Conservation (phyloP, 2,797 vertebrate species). For the Muraenolepis orangiensis region DNA sequence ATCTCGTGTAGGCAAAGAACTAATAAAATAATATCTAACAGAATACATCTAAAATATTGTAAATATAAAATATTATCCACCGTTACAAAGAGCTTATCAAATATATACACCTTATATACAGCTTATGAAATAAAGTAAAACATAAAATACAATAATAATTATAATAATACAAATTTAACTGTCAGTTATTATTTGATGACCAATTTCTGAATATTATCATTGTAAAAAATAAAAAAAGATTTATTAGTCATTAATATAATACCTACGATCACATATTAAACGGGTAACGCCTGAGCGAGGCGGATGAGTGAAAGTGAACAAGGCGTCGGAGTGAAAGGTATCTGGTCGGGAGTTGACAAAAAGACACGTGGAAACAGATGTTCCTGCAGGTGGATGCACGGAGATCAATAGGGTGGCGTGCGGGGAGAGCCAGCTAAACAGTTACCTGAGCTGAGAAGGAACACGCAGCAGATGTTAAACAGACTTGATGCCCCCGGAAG, state of each 20-base stretch:
- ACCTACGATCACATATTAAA: conserved; percentile 16
- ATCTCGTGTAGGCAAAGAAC: not conserved
- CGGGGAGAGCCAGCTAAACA: conserved; percentile 68
- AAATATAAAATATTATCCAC: not conserved
- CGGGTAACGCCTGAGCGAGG: conserved; percentile 30
- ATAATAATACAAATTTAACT: too few relatives aligned
- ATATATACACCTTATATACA: not conserved
- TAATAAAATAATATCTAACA: not conserved
- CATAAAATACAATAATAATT: not conserved
- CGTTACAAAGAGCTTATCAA: not conserved
- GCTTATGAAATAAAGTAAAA: not conserved
- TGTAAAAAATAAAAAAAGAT: not conserved
- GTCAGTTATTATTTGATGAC: not conserved
- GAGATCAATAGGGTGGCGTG: conserved; percentile 79
- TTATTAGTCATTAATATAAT: not conserved
- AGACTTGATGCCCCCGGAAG: conserved; percentile 79
- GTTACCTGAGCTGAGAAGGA: conserved; percentile 80
- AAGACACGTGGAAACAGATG: conserved; percentile 76
- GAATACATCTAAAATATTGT: not conserved
- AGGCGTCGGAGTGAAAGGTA: conserved; percentile 58
- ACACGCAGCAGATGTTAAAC: conserved; percentile 81
- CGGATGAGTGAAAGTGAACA: conserved; percentile 65
- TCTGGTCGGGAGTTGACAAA: conserved; percentile 65
- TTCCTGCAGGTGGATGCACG: conserved; percentile 79
- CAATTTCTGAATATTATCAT: not conserved